Evolutionary conservation across 2,113 vertebrate species (phyloP).

Genomic region (Dendrocopos noguchii): DNA sequence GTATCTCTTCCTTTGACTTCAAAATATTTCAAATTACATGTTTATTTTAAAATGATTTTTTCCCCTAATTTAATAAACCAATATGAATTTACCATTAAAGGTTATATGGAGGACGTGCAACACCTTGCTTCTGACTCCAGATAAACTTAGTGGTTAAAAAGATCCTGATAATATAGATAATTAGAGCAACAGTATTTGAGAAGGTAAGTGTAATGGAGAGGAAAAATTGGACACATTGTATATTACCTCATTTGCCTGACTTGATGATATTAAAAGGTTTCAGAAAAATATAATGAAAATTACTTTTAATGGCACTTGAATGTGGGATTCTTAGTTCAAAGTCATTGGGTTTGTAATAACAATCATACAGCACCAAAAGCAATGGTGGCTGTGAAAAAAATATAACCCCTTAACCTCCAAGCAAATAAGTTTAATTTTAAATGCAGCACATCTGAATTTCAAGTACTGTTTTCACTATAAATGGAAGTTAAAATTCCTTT

Average conservation of each 20-base stretch:
- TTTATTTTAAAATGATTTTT: neutral
- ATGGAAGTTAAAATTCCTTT: neutral
- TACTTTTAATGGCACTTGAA: neutral
- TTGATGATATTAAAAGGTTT: neutral
- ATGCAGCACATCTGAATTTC: neutral
- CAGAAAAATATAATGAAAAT: neutral
- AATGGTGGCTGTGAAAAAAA: neutral
- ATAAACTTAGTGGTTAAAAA: neutral
- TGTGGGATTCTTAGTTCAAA: slow-evolving; percentile 9
- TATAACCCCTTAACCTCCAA: neutral
- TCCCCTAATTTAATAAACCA: neutral
- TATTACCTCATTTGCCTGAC: neutral
- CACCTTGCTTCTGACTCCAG: neutral
- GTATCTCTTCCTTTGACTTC: neutral
- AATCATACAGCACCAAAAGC: slow-evolving; percentile 2
- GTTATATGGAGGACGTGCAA: neutral
- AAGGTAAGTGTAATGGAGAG: neutral
- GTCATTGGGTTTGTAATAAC: neutral
- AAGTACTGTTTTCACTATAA: neutral
- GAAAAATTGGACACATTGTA: neutral
- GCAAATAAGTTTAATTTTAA: slow-evolving; percentile 6
- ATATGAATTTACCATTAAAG: neutral
- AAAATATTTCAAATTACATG: neutral
- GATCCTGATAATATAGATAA: neutral
- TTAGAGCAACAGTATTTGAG: neutral